A percentile compares a stretch with the other conserved stretches of the same genome.
These are phyloP conservation scores for Drosophila monieri DNA, from an alignment of 2,888 invertebrate species.

Conservation along the genomic window DNA sequence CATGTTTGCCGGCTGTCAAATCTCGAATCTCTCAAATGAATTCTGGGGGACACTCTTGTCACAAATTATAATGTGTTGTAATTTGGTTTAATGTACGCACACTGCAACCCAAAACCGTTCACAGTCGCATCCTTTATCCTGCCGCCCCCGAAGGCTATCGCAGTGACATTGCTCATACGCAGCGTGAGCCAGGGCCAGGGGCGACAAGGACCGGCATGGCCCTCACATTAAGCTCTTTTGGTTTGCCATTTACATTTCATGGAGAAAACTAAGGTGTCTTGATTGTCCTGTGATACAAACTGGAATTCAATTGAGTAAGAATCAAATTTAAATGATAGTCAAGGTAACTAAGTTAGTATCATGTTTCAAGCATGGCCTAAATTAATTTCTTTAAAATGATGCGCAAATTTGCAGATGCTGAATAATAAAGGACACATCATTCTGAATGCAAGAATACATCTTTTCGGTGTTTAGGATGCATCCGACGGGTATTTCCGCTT, in stretches of 20 bases:
- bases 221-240: conserved; percentile 7
- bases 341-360: too few species aligned
- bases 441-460: conserved; percentile 4
- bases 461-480: neutral
- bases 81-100: conserved; percentile 50
- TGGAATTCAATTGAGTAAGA: too few species aligned
- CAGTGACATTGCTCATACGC: conserved; percentile 50
- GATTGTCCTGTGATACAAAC: conserved; percentile 17
- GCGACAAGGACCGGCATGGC: neutral
- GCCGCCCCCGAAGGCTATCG: conserved; percentile 5
- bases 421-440: neutral
- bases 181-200: conserved; percentile 16
- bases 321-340: too few species aligned
- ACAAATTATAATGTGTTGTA: conserved; percentile 55
- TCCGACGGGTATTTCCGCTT: conserved; percentile 9
- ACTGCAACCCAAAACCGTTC: conserved; percentile 20
- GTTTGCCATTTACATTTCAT: neutral
- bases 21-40: conserved; percentile 36
- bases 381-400: neutral
- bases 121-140: conserved; percentile 16
- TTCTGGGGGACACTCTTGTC: conserved; percentile 42
- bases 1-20: conserved; percentile 27
- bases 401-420: neutral
- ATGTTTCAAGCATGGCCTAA: neutral
- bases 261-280: conserved; percentile 4